phyloP scores from a whole-genome alignment of 2,888 invertebrate species.

The Chironomus tentans region DNA sequence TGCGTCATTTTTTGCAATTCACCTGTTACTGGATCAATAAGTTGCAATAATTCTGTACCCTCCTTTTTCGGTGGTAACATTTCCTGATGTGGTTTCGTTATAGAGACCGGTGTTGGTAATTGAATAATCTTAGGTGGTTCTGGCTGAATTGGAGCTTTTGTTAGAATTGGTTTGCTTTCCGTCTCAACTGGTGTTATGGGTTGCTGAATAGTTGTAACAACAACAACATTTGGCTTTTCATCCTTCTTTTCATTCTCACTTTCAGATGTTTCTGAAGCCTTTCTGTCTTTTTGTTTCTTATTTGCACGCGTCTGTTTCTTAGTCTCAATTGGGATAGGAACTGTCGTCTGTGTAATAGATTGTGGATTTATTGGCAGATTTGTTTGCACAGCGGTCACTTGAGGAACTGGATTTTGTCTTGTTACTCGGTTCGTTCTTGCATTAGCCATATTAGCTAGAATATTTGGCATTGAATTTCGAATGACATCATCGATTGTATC shows the following conservation, averaged over 20 bases:
- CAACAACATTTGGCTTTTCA: not conserved
- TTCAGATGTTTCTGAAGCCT: constrained; percentile 55
- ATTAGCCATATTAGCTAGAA: constrained; percentile 29
- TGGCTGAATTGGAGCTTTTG: not conserved
- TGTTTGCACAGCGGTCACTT: constrained; percentile 14
- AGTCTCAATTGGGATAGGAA: constrained; percentile 36
- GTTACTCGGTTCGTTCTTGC: constrained; percentile 41
- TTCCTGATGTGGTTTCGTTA: constrained; percentile 31
- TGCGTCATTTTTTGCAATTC: constrained; percentile 59
- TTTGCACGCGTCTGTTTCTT: constrained; percentile 57
- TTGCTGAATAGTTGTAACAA: not conserved
- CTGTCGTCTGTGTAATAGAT: not conserved
- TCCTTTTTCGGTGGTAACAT: constrained; percentile 36
- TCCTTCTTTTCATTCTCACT: constrained; percentile 53
- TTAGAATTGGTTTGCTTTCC: not conserved
- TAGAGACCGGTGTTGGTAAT: not conserved
- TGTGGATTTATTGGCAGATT: constrained; percentile 36
- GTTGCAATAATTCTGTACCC: constrained; percentile 48
- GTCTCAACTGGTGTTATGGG: not conserved
- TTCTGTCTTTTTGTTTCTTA: constrained; percentile 53
- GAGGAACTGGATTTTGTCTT: constrained; percentile 43
- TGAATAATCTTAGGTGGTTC: not conserved
- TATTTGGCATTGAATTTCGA: constrained; percentile 44
- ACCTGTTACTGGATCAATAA: constrained; percentile 68
- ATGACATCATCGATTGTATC: constrained; percentile 86